Evolutionary conservation across 2,888 invertebrate species (phyloP).

Genomic region (Cantharis rufa): DNA sequence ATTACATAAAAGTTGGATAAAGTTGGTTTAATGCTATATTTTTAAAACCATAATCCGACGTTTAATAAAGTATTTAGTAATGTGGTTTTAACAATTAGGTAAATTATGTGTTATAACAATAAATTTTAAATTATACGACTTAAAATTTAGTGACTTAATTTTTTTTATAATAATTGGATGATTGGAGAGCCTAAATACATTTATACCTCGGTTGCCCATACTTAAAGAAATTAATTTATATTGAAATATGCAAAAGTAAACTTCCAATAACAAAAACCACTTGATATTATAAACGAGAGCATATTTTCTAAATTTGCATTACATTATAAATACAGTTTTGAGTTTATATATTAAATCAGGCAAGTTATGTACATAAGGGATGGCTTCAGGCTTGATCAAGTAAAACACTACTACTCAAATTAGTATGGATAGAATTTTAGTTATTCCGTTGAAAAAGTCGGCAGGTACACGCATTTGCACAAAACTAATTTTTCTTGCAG

Average conservation of each 20-base stretch:
- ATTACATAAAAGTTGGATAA: not conserved
- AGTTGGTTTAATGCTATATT: not conserved
- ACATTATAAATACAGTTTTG: constrained; percentile 10
- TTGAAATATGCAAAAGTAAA: not conserved
- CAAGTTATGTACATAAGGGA: constrained; percentile 4
- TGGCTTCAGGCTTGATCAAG: constrained; percentile 10
- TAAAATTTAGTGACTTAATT: not conserved
- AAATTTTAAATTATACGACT: not conserved
- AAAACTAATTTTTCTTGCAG: not conserved
- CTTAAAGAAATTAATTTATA: not conserved
- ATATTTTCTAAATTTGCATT: constrained; percentile 12
- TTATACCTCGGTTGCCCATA: not conserved
- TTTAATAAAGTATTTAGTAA: not conserved
- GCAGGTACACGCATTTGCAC: not conserved
- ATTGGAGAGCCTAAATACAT: not conserved
- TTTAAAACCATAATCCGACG: not conserved
- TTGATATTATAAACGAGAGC: constrained; percentile 3
- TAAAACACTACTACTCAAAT: not conserved
- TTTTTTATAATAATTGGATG: not conserved
- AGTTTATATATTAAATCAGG: constrained; percentile 14
- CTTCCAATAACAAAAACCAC: not conserved
- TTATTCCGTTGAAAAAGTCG: not conserved
- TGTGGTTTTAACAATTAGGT: not conserved
- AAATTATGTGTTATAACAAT: not conserved
- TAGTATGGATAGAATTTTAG: not conserved